These are phyloP conservation scores for Agrochola circellaris DNA, from an alignment of 2,888 invertebrate genomes.

Conservation along the genomic window DNA sequence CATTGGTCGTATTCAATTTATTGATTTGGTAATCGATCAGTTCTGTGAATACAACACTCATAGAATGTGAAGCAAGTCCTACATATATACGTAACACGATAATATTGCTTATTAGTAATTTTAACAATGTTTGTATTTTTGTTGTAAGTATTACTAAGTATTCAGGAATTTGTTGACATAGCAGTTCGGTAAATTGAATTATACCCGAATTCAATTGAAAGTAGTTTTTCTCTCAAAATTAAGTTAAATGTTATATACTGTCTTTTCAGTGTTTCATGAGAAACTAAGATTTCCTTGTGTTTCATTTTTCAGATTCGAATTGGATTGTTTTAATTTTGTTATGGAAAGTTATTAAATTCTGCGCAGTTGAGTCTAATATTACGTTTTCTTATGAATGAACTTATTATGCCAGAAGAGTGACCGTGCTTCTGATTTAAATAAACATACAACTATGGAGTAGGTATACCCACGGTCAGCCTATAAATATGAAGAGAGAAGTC, in stretches of 20 bases:
- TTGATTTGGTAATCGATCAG: slow-evolving; percentile 52
- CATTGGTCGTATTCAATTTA: slow-evolving; percentile 31
- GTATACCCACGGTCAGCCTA: background rate
- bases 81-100: slow-evolving; percentile 55
- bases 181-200: slow-evolving; percentile 1
- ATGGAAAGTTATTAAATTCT: slow-evolving; percentile 35
- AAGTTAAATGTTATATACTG: slow-evolving; percentile 21
- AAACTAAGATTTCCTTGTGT: slow-evolving; percentile 43
- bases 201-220: slow-evolving; percentile 30
- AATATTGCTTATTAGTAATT: slow-evolving; percentile 54
- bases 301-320: slow-evolving; percentile 20
- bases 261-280: slow-evolving; percentile 35
- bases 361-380: slow-evolving; percentile 14
- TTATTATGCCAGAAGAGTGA: background rate
- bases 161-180: slow-evolving; percentile 44
- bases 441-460: background rate
- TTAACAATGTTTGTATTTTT: slow-evolving; percentile 44
- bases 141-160: slow-evolving; percentile 42
- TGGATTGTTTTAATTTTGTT: slow-evolving; percentile 41
- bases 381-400: slow-evolving; percentile 5
- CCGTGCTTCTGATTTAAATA: background rate
- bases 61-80: slow-evolving; percentile 53
- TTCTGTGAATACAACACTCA: slow-evolving; percentile 51
- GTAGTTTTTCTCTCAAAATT: slow-evolving; percentile 17
- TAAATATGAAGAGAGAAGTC: background rate